Base-by-base conservation (phyloP, 2,113 vertebrate genomes). In the Chionis minor region DNA sequence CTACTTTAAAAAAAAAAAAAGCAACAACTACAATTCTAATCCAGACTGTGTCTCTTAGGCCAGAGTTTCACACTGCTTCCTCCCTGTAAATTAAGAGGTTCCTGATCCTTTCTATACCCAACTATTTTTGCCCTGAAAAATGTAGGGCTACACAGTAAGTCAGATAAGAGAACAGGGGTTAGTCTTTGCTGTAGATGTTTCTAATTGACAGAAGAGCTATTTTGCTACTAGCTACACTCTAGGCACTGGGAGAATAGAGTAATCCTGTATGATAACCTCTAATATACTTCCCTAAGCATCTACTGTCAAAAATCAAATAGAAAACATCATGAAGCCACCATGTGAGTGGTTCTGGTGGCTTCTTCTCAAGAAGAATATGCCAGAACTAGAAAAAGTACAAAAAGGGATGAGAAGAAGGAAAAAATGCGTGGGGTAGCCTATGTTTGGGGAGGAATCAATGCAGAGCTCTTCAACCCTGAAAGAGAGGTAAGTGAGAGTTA, bases 341-440 rank as follows among this genome's bases (percentile, higher is more conserved):
- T 4, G 8, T 30, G 14, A 59, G 27, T n/a, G 7, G 22, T 74
- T 91, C 22, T 28, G 10, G 32, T 51, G 10, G 49, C 24, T 33
- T 54, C 38, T 30, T 70, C 23, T 56, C 38, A 65, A 86, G 44
- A 61, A 32, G 3, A 81, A 47, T 40, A 22, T 27, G 38, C 8
- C n/a, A 85, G 38, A 74, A 55, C 26, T 32, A 81, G 14, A 55
- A 85, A 80, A 2, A 51, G 19, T 19, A 45, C 5, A 6, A 56
- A 59, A 72, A 73, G 52, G 7, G 14, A 66, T 55, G 7, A 40
- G 3, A 38, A 67, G 30, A 61, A 61, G 3, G 28, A 71, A 75
- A 20, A 58, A 66, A 74, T 51, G 3, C 1, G 0, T n/a, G 7
- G 8, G 2, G 22, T 13, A 51, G 4, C 12, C 26, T 62, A 4